Percentiles rank a stretch among this genome's conserved stretches.
Conservation (phyloP, 2,113 vertebrate species). For the Chaetodon auriga region DNA sequence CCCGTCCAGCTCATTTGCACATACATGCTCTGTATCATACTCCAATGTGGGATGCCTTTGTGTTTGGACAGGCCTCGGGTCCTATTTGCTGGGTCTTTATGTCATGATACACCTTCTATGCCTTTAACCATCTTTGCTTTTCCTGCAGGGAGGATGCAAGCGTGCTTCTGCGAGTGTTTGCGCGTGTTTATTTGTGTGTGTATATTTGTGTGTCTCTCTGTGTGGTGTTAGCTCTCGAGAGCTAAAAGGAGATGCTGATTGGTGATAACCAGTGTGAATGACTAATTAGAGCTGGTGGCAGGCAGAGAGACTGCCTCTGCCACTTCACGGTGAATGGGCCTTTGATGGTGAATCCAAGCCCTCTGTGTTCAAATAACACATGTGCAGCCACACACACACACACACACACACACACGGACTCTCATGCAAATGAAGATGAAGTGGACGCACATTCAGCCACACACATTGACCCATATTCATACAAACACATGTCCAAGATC, state of each 20-base stretch:
- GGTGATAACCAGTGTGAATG: constrained; percentile 72
- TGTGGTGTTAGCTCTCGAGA: constrained; percentile 45
- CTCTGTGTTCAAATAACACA: constrained; percentile 49
- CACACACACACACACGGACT: constrained; percentile 34
- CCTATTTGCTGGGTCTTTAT: constrained; percentile 1
- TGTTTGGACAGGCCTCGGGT: constrained; percentile 12
- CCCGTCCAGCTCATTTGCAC: constrained; percentile 5
- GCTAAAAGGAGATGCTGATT: constrained; percentile 71
- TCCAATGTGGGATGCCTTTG: constrained; percentile 16
- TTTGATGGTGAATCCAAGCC: constrained; percentile 70
- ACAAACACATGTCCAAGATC: constrained; percentile 41
- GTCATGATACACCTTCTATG: constrained; percentile 12
- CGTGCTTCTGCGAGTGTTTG: not conserved
- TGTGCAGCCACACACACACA: constrained; percentile 22
- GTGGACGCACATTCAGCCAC: constrained; percentile 20
- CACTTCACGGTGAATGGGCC: constrained; percentile 75
- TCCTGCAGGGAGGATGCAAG: constrained; percentile 23
- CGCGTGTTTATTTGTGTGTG: constrained; percentile 23
- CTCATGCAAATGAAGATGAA: constrained; percentile 37
- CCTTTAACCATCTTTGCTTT: constrained; percentile 1
- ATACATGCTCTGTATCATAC: not conserved
- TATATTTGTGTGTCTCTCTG: not conserved
- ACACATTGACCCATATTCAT: constrained; percentile 43
- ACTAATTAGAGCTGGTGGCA: constrained; percentile 77
- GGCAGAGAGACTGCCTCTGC: constrained; percentile 60